Percentiles rank a stretch among this genome's conserved stretches.
Conservation (phyloP, 2,888 invertebrate species). For the Ophion obscuratus region DNA sequence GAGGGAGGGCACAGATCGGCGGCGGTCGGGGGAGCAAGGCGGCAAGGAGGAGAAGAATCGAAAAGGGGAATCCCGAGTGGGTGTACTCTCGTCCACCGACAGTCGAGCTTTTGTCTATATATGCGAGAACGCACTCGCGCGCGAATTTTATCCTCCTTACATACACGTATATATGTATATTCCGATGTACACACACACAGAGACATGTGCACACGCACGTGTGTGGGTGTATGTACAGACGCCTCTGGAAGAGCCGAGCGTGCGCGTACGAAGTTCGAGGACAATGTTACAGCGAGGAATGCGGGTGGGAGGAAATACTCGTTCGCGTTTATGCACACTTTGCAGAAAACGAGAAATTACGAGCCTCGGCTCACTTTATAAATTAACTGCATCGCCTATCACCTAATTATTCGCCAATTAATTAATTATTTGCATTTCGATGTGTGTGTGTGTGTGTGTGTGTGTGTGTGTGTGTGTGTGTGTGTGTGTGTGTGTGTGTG, state of each 20-base stretch:
- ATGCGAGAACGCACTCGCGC: constrained; percentile 43
- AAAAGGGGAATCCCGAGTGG: constrained; percentile 61
- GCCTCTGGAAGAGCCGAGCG: constrained; percentile 46
- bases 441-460: not conserved
- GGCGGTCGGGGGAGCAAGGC: no score
- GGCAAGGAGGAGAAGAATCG: constrained; percentile 50
- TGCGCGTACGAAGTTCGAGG: constrained; percentile 51
- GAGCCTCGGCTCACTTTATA: constrained; percentile 1
- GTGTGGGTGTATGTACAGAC: not conserved
- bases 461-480: no score
- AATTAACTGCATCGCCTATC: no score
- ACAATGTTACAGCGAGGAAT: constrained; percentile 45
- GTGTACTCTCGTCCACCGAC: constrained; percentile 60
- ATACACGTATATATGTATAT: constrained; percentile 23
- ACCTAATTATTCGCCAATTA: constrained; percentile 48
- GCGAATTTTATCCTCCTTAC: constrained; percentile 48
- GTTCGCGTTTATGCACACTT: constrained; percentile 16
- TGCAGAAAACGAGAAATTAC: not conserved
- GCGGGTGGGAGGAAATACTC: constrained; percentile 15
- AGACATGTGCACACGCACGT: not conserved
- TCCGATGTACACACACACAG: no score
- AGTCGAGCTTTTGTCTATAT: constrained; percentile 58
- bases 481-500: no score
- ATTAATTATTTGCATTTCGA: constrained; percentile 41
- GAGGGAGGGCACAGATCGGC: constrained; percentile 49